Base-by-base conservation (phyloP, 2,888 invertebrate genomes). In the Rhaphigaster nebulosa region DNA sequence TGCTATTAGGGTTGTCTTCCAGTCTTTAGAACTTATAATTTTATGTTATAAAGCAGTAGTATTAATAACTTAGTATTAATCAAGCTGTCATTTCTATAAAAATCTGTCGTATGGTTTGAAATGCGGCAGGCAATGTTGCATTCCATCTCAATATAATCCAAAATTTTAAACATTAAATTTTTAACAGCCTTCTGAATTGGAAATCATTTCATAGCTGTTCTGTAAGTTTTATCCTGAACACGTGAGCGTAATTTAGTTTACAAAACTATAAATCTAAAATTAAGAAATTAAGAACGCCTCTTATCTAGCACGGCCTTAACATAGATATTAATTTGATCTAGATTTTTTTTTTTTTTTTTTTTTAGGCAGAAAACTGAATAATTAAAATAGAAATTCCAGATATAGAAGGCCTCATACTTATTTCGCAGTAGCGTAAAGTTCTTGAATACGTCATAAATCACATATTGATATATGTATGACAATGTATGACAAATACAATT, bases 291-390 rank as follows among this genome's bases (percentile, higher is more conserved):
- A 38, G 20, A 76, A 26, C 65, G 29, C 4, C 38, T 34, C 70
- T 34, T 20, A 34, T 20, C 70, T 76, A 76, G 34, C 18, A 20
- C 70, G 70, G 1, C 70, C 70, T 76, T 76, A 38, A 38, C 34
- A 76, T 23, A 76, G 70, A 38, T 38, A 34, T 76, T 38, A 76
- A 76, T 38, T 76, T 18, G 70, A 76, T 76, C 38, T 76, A 76
- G 70, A 34, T 76, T 76, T 76, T 34, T 34, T 10, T 29, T 70
- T 20, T 76, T 76, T 38, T 1, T 20, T 8, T 76, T 38, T 52
- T 1, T 45, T 45, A 8, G 12, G 4, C 12, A 54, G 8, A 54
- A 54, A 54, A 54, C 52, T 12, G 52, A 54, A 54, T 54, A 15
- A 15, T 15, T 20, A 76, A 70, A 70, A 70, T 70, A 70, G 18